Evolutionary conservation across 2,888 invertebrate genomes (phyloP), one percentile per base, ranked within the genome.

Genomic region (Agrotis puta): DNA sequence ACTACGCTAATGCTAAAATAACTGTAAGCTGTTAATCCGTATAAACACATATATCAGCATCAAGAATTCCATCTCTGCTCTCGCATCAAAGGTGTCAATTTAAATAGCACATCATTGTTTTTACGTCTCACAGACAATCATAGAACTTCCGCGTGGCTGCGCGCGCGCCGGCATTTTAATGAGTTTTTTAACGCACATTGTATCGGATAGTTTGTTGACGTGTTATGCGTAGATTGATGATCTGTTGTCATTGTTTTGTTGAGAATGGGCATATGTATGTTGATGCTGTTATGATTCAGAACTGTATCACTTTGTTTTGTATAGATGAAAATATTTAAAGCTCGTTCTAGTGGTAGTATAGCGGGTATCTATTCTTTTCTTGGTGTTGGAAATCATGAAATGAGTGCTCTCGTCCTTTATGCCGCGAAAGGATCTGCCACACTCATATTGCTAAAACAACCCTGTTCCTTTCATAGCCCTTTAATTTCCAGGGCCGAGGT

Each of bases 61-160:
- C 50, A 61, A 16, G 50, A 61, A 61, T 51, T 16, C 20, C 64
- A 63, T 64, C 58, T 47, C 45, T 69, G 20, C 4, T 76, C 54
- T 67, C 63, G 24, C 65, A 48, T 70, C 51, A 33, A 50, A 72
- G 61, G 66, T 65, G 78, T 70, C 82, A 65, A 77, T 83, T 74
- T 76, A 79, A 83, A 83, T 76, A 71, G 57, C 64, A 59, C 64
- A 78, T 77, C 82, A 77, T 77, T 82, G 84, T 83, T 84, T 84
- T 79, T 84, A 59, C 64, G 24, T 53, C 56, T 63, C 72, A 68
- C n/a, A 64, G 61, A 63, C 77, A 72, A 78, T 76, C 72, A 54
- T n/a, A 63, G 20, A 7, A 51, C 82, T 83, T 82, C 84, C 84
- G 83, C 84, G 72, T 84, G 48, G 62, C 57, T 62, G 73, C 63